Evolutionary conservation across 2,888 invertebrate genomes (phyloP).

Genomic region (Callinectes sapidus): DNA sequence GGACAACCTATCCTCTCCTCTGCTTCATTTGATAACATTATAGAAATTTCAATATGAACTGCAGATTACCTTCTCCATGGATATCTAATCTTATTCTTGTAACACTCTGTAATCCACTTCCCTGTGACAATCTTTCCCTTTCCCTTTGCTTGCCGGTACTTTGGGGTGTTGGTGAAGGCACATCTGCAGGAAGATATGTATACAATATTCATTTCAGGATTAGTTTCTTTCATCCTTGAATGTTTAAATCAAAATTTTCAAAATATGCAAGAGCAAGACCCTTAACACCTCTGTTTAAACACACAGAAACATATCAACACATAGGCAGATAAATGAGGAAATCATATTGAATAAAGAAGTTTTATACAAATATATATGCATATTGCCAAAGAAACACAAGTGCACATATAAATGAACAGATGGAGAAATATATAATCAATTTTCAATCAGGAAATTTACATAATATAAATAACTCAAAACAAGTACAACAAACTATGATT

Average conservation of each 20-base stretch:
- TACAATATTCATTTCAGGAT: background rate
- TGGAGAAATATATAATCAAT: no score
- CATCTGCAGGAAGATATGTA: conserved; percentile 82
- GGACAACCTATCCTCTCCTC: background rate
- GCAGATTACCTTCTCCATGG: conserved; percentile 61
- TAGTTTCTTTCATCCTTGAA: background rate
- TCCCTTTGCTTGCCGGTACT: conserved; percentile 84
- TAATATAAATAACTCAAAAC: no score
- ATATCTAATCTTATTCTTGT: conserved; percentile 66
- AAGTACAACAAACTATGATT: no score
- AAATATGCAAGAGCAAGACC: background rate
- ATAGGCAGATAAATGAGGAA: no score
- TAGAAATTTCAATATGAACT: background rate
- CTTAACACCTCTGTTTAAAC: no score
- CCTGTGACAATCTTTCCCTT: conserved; percentile 82
- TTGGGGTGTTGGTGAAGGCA: conserved; percentile 92
- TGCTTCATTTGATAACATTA: background rate
- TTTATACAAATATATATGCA: no score
- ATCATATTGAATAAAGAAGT: no score
- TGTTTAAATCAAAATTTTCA: background rate
- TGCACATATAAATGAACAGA: no score
- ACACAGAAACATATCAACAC: no score
- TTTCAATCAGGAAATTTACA: no score
- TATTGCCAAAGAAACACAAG: no score
- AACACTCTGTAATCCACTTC: conserved; percentile 85